These are phyloP conservation scores for Tychaedon coryphoeus DNA, from an alignment of 2,113 vertebrate genomes.

Conservation along the genomic window DNA sequence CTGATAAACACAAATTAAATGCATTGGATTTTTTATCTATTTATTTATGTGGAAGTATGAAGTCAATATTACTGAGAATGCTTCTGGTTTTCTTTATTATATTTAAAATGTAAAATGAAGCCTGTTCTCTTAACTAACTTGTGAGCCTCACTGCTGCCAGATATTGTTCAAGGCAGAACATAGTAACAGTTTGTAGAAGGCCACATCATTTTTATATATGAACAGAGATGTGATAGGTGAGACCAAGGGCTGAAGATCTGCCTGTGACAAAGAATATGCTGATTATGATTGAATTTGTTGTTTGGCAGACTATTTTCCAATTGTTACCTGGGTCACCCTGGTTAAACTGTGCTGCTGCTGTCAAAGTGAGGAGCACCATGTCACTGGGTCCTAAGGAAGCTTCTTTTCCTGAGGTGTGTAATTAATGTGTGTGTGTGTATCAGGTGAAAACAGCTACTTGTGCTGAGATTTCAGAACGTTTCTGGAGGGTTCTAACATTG, in stretches of 20 bases:
- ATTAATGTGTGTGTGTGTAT: accelerated
- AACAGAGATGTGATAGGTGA: neutral
- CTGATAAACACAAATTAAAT: neutral
- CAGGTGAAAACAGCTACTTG: neutral
- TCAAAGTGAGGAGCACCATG: neutral
- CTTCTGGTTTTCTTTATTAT: neutral
- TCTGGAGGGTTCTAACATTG: neutral
- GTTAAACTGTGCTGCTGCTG: neutral
- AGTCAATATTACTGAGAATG: neutral
- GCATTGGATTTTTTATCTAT: neutral
- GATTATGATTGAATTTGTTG: neutral
- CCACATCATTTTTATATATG: neutral
- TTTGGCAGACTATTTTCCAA: neutral
- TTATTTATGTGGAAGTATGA: neutral
- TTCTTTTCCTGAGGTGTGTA: neutral
- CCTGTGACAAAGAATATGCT: neutral
- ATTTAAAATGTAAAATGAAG: neutral
- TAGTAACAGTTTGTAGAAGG: neutral
- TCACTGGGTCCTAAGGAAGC: neutral
- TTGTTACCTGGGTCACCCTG: neutral
- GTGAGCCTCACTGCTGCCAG: neutral
- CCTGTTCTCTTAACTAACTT: neutral
- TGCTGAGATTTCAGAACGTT: neutral
- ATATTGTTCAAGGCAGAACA: neutral
- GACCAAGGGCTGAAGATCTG: neutral